These are phyloP conservation scores for Gadopsis bispinosus DNA, from an alignment of 2,797 vertebrate species.

Conservation along the genomic window DNA sequence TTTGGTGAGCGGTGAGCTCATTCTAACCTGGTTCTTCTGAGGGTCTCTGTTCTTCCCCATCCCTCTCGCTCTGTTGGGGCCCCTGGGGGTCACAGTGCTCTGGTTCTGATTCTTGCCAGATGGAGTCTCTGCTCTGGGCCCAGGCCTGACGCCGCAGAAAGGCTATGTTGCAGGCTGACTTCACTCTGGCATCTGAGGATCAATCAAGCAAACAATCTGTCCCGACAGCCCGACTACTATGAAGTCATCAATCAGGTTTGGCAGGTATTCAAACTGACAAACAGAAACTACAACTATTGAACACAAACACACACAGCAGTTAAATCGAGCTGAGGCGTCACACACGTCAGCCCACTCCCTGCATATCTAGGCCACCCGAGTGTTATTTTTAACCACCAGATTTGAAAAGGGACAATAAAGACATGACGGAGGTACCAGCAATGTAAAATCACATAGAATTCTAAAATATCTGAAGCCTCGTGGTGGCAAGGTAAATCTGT, in stretches of 20 bases:
- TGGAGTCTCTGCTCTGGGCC: conserved; percentile 76
- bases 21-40: conserved; percentile 66
- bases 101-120: conserved; percentile 58
- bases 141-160: conserved; percentile 68
- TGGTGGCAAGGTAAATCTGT: background rate
- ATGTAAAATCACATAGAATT: background rate
- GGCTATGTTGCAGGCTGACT: conserved; percentile 48
- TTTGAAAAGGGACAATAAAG: conserved; percentile 10
- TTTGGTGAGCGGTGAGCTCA: background rate
- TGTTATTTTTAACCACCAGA: background rate
- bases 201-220: conserved; percentile 27
- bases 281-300: conserved; percentile 37
- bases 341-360: background rate
- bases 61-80: conserved; percentile 29
- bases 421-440: background rate
- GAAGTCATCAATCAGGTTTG: conserved; percentile 48
- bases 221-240: background rate
- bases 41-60: conserved; percentile 20
- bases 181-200: conserved; percentile 52
- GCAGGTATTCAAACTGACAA: conserved; percentile 24
- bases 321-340: background rate
- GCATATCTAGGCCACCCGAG: background rate
- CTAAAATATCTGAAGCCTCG: background rate
- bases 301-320: conserved; percentile 19
- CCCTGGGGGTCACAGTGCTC: conserved; percentile 26